Evolutionary conservation across 1,140 invertebrate species (phyloP).

Genomic region (Atta cephalotes): DNA sequence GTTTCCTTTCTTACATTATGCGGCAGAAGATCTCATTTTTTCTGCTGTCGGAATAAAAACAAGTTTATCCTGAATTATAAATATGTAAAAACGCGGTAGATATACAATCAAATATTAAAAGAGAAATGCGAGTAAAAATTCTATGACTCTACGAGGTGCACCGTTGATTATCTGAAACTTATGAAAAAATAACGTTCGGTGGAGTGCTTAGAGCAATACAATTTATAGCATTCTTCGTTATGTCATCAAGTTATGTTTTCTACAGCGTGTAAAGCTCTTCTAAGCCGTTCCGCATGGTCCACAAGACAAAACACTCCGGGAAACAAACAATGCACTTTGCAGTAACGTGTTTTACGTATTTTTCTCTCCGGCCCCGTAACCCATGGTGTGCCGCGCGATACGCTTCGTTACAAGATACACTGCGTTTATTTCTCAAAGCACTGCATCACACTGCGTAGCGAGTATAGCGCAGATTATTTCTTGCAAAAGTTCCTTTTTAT

Average conservation of each 20-base stretch:
- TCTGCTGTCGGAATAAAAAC: too few species aligned
- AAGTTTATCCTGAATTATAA: neutral
- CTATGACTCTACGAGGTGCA: neutral
- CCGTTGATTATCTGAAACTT: slow-evolving; percentile 27
- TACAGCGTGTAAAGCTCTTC: slow-evolving; percentile 47
- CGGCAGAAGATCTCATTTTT: neutral
- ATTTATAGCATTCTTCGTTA: slow-evolving; percentile 45
- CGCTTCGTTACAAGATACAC: slow-evolving; percentile 62
- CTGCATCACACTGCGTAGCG: neutral
- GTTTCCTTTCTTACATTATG: neutral
- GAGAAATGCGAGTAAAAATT: neutral
- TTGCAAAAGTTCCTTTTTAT: slow-evolving; percentile 40
- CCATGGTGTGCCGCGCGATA: slow-evolving; percentile 53
- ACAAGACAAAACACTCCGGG: slow-evolving; percentile 39
- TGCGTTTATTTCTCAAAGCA: slow-evolving; percentile 60
- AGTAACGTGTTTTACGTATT: slow-evolving; percentile 61
- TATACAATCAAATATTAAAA: neutral
- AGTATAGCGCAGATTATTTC: slow-evolving; percentile 33
- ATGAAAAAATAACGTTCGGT: slow-evolving; percentile 31
- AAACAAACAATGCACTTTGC: slow-evolving; percentile 61
- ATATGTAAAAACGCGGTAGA: neutral
- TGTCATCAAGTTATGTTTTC: slow-evolving; percentile 41
- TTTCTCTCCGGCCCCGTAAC: slow-evolving; percentile 15
- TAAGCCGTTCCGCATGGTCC: slow-evolving; percentile 9
- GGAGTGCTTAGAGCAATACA: slow-evolving; percentile 20